These are phyloP conservation scores for Exaiptasia diaphana DNA, from an alignment of 64 coral and sea anemone species.

Conservation along the genomic window DNA sequence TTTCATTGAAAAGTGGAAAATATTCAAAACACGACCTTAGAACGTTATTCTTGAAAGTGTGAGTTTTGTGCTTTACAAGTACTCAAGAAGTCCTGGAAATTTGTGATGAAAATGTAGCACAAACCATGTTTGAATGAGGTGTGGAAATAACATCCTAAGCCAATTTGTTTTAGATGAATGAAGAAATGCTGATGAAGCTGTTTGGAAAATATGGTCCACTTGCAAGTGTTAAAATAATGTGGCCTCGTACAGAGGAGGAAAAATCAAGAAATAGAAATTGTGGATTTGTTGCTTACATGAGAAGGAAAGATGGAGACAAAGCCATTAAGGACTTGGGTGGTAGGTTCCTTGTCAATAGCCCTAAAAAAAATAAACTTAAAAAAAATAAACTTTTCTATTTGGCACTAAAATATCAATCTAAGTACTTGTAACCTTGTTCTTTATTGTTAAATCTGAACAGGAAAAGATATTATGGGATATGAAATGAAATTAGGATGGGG, in stretches of 20 bases:
- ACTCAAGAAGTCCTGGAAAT: too few species aligned
- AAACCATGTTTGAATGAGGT: too few species aligned
- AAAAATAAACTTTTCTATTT: too few species aligned
- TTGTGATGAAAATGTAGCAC: too few species aligned
- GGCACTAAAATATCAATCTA: too few species aligned
- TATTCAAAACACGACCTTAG: too few species aligned
- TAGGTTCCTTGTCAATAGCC: neutral
- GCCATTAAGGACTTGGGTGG: slow-evolving; percentile 83
- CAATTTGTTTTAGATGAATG: slow-evolving; percentile 77
- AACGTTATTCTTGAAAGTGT: too few species aligned
- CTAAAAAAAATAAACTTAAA: too few species aligned
- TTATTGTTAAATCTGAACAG: slow-evolving; percentile 11
- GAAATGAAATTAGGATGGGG: slow-evolving; percentile 99
- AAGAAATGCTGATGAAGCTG: slow-evolving; percentile 91
- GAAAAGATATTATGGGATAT: slow-evolving; percentile 94
- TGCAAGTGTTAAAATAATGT: slow-evolving; percentile 99
- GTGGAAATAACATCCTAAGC: too few species aligned
- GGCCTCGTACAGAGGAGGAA: slow-evolving; percentile 96
- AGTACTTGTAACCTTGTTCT: neutral
- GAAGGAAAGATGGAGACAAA: slow-evolving; percentile 97
- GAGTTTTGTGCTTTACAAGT: too few species aligned
- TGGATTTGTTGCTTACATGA: slow-evolving; percentile 99
- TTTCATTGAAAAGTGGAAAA: too few species aligned
- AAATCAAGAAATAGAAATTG: slow-evolving; percentile 99
- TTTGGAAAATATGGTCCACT: slow-evolving; percentile 95